Evolutionary conservation across 2,888 invertebrate species (phyloP), one percentile per base, ranked within the genome.

Genomic region (Bombylius major): DNA sequence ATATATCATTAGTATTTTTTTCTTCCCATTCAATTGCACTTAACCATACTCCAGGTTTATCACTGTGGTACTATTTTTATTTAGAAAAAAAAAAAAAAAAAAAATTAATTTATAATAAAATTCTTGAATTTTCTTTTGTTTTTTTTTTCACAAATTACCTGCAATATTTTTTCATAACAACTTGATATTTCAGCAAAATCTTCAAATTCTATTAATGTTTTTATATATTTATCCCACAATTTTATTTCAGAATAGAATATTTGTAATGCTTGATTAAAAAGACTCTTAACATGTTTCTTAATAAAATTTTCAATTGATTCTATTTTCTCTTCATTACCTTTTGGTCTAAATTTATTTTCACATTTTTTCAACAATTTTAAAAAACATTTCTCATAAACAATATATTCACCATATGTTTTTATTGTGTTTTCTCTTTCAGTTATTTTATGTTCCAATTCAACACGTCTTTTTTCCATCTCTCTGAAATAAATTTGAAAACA

Each of bases 1-100:
- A 80, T 12, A 83, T 67, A 62, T 86, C 84, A 42, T 80, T 76
- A 59, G 80, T 80, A 59, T 84, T 83, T 64, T 85, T 81, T 54
- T 82, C 80, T 70, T 90, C 88, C 83, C 84, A 89, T 63, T 81
- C 81, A 11, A 89, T 88, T 1, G 91, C 90, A 62, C 85, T 74
- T 56, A 84, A 80, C 90, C 92, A 94, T 59, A 86, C 76, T 62
- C 84, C 80, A 12, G 85, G 82, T 63, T 84, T 84, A 53, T 86
- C 82, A 13, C 84, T 81, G 68, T 89, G 87, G 8, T 83, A 77
- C 81, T 86, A 23, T 23, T 23, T 23, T 23, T 23, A 2, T 23
- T 23, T n/a, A n/a, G n/a, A n/a, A n/a, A n/a, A n/a, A n/a, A n/a
- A n/a, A n/a, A n/a, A 23, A 23, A 1, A 23, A 23, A 23, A 23